Percentiles rank a stretch among this genome's conserved stretches.
phyloP scores from a whole-genome alignment of 1,140 invertebrate genomes.

The Copidosoma floridanum region DNA sequence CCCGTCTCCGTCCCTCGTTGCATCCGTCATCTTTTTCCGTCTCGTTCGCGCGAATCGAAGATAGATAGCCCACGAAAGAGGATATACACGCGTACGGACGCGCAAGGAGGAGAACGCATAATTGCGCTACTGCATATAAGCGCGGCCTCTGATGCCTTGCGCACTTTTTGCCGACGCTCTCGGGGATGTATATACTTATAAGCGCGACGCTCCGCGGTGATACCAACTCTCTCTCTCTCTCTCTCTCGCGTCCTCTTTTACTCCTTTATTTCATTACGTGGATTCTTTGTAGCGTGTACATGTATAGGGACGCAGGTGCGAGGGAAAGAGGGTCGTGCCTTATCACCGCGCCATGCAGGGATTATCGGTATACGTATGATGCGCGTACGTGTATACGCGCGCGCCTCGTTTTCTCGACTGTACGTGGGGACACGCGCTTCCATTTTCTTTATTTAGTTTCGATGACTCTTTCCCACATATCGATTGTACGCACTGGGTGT shows the following conservation, averaged over 20 bases:
- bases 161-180: conserved; percentile 13
- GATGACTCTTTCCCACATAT: conserved; percentile 14
- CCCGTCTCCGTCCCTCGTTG: conserved; percentile 11
- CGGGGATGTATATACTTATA: background rate
- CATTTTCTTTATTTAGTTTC: background rate
- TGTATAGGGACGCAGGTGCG: background rate
- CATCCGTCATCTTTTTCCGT: conserved; percentile 52
- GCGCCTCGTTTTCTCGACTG: too few species aligned
- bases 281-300: too few species aligned
- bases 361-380: conserved; percentile 9
- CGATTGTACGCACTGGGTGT: too few species aligned
- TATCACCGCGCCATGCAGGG: background rate
- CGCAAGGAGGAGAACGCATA: too few species aligned
- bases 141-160: conserved; percentile 1
- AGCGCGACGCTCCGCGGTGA: background rate
- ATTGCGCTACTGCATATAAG: conserved; percentile 38
- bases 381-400: background rate
- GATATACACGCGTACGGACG: conserved; percentile 11
- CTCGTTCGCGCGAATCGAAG: background rate
- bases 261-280: too few species aligned
- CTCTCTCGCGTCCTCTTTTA: background rate
- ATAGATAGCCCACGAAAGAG: background rate
- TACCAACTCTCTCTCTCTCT: background rate
- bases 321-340: background rate
- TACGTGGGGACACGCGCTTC: too few species aligned